Evolutionary conservation across 2,888 invertebrate genomes (phyloP).

Genomic region (Heteropelma amictum): DNA sequence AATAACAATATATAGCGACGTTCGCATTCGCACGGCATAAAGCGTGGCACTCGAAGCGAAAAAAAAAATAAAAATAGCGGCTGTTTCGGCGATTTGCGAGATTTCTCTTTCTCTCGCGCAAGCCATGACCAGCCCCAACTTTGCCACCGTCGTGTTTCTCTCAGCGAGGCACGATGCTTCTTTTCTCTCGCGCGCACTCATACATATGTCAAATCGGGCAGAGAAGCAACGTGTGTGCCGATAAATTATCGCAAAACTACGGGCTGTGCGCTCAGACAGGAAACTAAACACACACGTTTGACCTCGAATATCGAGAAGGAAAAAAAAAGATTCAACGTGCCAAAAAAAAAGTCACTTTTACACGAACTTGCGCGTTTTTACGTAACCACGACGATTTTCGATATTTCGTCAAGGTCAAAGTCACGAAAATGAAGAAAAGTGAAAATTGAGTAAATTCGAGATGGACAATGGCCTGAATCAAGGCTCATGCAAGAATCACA

Average conservation of each 20-base stretch:
- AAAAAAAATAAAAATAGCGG: constrained; percentile 28
- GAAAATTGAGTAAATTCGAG: no score
- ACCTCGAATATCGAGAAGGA: background rate
- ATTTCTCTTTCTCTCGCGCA: constrained; percentile 2
- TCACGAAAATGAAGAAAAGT: no score
- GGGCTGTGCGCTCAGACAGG: constrained; percentile 6
- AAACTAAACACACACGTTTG: background rate
- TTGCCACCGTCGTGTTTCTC: constrained; percentile 33
- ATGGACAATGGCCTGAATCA: no score
- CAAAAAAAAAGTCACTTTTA: background rate
- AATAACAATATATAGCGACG: no score
- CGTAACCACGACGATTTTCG: background rate
- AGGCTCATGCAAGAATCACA: no score
- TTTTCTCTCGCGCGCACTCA: constrained; percentile 26
- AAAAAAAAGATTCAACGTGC: background rate
- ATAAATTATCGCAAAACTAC: constrained; percentile 43
- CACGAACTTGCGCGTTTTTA: background rate
- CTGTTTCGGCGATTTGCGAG: constrained; percentile 33
- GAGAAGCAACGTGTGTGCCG: constrained; percentile 35
- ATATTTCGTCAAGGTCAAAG: background rate
- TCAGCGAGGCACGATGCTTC: constrained; percentile 32
- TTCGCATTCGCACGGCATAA: background rate
- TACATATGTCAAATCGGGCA: background rate
- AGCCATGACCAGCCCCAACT: constrained; percentile 52
- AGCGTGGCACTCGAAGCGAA: background rate